phyloP scores from a whole-genome alignment of 2,888 invertebrate genomes.

The Kryphioiulus occultus region DNA sequence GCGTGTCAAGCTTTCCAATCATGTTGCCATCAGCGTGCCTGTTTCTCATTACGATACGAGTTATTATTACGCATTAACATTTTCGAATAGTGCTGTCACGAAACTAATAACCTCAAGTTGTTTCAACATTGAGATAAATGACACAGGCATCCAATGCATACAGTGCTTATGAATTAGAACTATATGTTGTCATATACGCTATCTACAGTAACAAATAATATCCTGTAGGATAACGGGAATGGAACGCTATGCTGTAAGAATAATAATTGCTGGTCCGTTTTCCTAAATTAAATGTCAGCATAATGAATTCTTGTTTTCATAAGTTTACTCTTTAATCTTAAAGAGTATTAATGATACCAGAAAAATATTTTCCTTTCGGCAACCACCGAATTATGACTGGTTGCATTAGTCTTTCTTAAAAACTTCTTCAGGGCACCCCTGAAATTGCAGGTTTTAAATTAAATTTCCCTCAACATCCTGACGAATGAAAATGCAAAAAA shows the following conservation, averaged over 20 bases:
- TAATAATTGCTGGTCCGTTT: not conserved
- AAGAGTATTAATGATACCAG: not conserved
- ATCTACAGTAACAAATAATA: too few species aligned
- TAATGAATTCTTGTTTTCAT: not conserved
- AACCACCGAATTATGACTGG: not conserved
- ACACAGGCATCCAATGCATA: not conserved
- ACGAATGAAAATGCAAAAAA: too few species aligned
- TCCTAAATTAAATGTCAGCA: slow-evolving; percentile 17
- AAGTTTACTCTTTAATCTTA: not conserved
- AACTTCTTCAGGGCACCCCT: too few species aligned
- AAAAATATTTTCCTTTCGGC: not conserved
- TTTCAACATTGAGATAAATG: not conserved
- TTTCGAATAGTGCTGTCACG: not conserved
- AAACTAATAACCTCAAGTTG: not conserved
- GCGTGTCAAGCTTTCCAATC: not conserved
- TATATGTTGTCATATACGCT: not conserved
- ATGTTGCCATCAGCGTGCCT: not conserved
- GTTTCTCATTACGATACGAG: not conserved
- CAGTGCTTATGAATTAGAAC: not conserved
- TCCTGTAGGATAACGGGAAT: not conserved
- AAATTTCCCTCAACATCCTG: too few species aligned
- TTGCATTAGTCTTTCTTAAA: too few species aligned
- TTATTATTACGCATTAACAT: not conserved
- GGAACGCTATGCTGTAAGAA: not conserved
- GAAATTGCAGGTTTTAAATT: too few species aligned